These are phyloP conservation scores for Dipodomys stephensi DNA, from an alignment of 2,113 vertebrate genomes.

Conservation along the genomic window DNA sequence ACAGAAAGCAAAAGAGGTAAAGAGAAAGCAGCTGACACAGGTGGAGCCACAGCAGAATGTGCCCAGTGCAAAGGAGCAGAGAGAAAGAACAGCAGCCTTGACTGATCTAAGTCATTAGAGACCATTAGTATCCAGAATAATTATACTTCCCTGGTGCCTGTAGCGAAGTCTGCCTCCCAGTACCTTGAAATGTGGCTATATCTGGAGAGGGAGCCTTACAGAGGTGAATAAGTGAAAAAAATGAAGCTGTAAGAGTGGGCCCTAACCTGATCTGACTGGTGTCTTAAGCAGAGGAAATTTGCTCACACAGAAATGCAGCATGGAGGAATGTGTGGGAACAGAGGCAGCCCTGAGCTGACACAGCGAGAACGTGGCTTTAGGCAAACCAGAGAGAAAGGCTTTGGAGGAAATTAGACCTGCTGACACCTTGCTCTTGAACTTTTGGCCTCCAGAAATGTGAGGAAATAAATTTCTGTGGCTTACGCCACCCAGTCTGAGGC, in stretches of 20 bases:
- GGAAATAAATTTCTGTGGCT: slow-evolving; percentile 57
- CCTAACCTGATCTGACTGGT: background rate
- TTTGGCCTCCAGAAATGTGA: slow-evolving; percentile 36
- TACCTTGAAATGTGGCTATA: background rate
- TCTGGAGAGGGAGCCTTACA: background rate
- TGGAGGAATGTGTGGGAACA: background rate
- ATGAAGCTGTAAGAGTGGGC: background rate
- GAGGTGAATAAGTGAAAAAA: background rate
- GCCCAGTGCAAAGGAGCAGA: background rate
- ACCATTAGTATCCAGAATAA: background rate
- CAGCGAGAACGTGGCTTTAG: background rate
- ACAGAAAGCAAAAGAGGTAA: background rate
- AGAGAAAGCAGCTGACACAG: background rate
- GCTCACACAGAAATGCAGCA: background rate
- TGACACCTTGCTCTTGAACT: slow-evolving; percentile 44
- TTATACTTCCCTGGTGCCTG: fast-evolving
- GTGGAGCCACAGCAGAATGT: background rate
- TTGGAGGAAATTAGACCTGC: slow-evolving; percentile 35
- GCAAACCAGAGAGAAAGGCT: background rate
- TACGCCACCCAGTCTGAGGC: slow-evolving; percentile 21
- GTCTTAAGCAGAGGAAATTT: slow-evolving; percentile 16
- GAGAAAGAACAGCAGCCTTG: too few relatives aligned
- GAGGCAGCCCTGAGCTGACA: background rate
- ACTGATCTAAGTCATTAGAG: too few relatives aligned
- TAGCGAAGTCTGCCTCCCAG: background rate